Base-by-base conservation (phyloP, 1,140 invertebrate genomes). In the Arctopsyche grandis region DNA sequence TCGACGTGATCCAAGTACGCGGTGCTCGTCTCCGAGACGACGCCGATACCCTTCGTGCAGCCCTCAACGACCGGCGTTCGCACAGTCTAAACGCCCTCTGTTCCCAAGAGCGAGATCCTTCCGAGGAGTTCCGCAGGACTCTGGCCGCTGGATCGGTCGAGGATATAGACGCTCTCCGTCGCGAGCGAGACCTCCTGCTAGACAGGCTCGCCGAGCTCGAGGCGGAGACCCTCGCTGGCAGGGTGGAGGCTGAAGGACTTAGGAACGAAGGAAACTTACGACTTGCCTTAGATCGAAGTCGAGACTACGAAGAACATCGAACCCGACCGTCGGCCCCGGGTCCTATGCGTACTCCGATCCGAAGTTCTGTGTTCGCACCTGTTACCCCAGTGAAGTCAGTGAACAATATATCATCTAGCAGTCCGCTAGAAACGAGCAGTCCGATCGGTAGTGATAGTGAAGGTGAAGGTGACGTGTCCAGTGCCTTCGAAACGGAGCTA, bases 1-100 rank as follows among this genome's bases (percentile, higher is more conserved):
- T 97, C 70, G 95, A 97, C 84, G 93, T 95, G 80, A 96, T 96
- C 82, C 94, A 96, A 80, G 88, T 92, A 24, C 94, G 95, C 83
- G 94, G 94, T 0, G 92, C 91, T 16, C 89, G 92, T 48, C 89
- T 96, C 81, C 90, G 94, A 79, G 91, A 94, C 77, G 94, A 96
- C 84, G 91, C 93, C 19, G 92, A 93, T 79, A 88, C 88, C 24
- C 79, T 80, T 10, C 22, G 69, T 0, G 90, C 86, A 38, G 86
- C 84, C 83, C 84, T 76, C 80, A 85, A 60, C 77, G 86, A 82
- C 83, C 87, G 83, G 83, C 85, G 80, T 70, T 89, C 85, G 60
- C 85, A 87, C 19, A 84, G 86, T 63, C 84, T 88, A 29, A 75
- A 73, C 24, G 78, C 56, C 0, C 71, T 79, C 0, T 69, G 80